Evolutionary conservation across 2,113 vertebrate species (phyloP).

Genomic region (Marmota monax): DNA sequence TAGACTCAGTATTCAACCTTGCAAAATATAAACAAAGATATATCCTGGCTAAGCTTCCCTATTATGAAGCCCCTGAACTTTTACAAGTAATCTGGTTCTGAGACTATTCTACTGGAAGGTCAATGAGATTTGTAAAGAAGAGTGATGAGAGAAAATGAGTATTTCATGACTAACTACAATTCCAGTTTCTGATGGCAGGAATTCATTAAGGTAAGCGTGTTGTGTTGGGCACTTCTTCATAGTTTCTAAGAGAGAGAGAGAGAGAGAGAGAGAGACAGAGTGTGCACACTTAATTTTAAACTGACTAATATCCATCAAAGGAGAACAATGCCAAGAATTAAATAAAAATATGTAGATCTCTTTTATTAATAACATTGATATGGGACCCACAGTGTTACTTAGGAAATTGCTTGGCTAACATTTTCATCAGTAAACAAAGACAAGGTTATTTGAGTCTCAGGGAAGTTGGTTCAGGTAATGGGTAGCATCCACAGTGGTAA

Average conservation of each 20-base stretch:
- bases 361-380: constrained; percentile 64
- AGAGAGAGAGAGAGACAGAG: not conserved
- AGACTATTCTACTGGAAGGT: not conserved
- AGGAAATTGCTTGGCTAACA: constrained; percentile 64
- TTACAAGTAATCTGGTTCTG: not conserved
- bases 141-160: not conserved
- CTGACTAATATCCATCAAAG: constrained; percentile 37
- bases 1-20: not conserved
- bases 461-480: constrained; percentile 62
- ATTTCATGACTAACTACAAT: constrained; percentile 7
- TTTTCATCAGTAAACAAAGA: constrained; percentile 62
- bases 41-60: not conserved
- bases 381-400: constrained; percentile 38
- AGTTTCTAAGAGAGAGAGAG: constrained; percentile 41
- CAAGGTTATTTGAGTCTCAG: constrained; percentile 49
- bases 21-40: constrained; percentile 1
- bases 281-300: not conserved
- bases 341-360: constrained; percentile 49
- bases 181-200: constrained; percentile 30
- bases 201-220: not conserved
- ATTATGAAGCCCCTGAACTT: not conserved
- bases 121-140: constrained; percentile 22
- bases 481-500: not conserved
- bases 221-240: constrained; percentile 1
- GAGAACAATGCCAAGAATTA: constrained; percentile 52